Evolutionary conservation across 2,797 vertebrate genomes (phyloP), one percentile per base, ranked within the genome.

Genomic region (Meriones psammophilus): DNA sequence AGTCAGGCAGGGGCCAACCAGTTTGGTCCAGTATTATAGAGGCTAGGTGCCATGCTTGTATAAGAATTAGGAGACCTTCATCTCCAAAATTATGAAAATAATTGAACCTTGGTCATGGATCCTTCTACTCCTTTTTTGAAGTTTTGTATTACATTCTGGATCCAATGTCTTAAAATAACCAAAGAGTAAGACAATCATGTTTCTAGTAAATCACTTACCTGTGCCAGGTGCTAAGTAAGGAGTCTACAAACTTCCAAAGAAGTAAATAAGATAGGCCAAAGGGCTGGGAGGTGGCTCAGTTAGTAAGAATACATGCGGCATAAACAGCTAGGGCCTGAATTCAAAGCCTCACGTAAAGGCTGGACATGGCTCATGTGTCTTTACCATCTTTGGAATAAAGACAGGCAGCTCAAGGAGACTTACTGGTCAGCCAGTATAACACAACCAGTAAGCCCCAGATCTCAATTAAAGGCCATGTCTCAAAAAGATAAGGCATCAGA

Each of bases 111-210:
- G 50, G 88, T 69, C 58, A 42, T 83, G 10, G 24, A 66, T 92
- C 54, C 20, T 36, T 91, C 42, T 88, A 26, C 56, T 74, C 0
- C 91, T n/a, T 69, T 81, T 83, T 94, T 87, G 14, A 77, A 94
- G 60, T 54, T 91, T 81, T 94, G 36, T 94, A 28, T 92, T 95
- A 90, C 87, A 87, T 89, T 95, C 87, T 91, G 54, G 60, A 18
- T 85, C 42, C 89, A 85, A 88, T 62, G 74, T 86, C 50, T 86
- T 92, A 39, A 93, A 83, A 74, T 89, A 91, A 86, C 24, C n/a
- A 91, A 58, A 5, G 39, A 79, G 1, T 84, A 83, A 80, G 91
- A 60, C 62, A 93, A 46, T 56, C 42, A 83, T 93, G 81, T 88
- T 73, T 36, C 64, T 33, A 80, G 36, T n/a, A 69, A 66, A 69